phyloP scores from a whole-genome alignment of 2,888 invertebrate genomes.

The Ochropleura plecta region DNA sequence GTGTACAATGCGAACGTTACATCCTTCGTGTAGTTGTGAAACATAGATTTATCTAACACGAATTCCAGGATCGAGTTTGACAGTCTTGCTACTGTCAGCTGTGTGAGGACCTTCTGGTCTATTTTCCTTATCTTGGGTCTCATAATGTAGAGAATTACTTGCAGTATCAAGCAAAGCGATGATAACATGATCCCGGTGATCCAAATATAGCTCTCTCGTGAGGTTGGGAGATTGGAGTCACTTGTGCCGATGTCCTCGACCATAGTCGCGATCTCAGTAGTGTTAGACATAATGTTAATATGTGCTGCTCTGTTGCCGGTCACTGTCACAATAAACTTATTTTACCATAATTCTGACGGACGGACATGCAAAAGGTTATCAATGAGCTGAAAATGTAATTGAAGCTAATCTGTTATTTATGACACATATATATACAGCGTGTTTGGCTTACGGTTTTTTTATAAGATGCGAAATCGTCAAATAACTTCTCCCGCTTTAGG shows the following conservation, averaged over 20 bases:
- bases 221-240: fast-evolving
- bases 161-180: slow-evolving; percentile 67
- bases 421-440: too few species aligned
- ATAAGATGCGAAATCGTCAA: too few species aligned
- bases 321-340: background rate
- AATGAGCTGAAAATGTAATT: too few species aligned
- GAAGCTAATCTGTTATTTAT: too few species aligned
- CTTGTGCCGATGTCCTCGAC: background rate
- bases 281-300: slow-evolving; percentile 9
- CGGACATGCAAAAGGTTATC: background rate
- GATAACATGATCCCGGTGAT: slow-evolving; percentile 73
- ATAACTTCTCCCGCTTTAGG: too few species aligned
- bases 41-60: slow-evolving; percentile 49
- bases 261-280: background rate
- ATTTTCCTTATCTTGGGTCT: slow-evolving; percentile 74
- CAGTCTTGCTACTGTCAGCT: slow-evolving; percentile 76
- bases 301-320: background rate
- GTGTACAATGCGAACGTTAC: slow-evolving; percentile 68
- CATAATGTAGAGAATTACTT: slow-evolving; percentile 68
- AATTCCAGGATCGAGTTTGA: slow-evolving; percentile 75
- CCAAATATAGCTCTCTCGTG: slow-evolving; percentile 15
- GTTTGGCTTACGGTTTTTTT: too few species aligned
- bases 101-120: slow-evolving; percentile 78
- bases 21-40: slow-evolving; percentile 20
- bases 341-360: background rate